A percentile compares a stretch with the other conserved stretches of the same genome.
Evolutionary conservation across 1,140 invertebrate genomes (phyloP).

Genomic region (Tetragonula clypearis): DNA sequence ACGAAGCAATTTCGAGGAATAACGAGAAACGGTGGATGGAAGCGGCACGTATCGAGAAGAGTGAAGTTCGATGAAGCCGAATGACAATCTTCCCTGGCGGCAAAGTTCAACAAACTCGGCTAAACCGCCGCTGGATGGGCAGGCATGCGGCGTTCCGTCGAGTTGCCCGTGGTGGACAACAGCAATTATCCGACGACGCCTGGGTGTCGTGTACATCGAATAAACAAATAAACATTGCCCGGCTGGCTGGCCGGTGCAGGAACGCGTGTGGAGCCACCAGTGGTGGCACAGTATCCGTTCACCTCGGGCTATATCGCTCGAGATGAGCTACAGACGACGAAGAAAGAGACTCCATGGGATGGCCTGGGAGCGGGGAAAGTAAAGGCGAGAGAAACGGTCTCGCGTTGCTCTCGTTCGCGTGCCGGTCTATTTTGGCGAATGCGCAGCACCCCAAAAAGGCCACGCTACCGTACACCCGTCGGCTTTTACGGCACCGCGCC

Average conservation of each 20-base stretch:
- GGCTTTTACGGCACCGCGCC: constrained; percentile 65
- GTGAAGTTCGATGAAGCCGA: not conserved
- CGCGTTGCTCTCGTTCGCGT: constrained; percentile 66
- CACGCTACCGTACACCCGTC: constrained; percentile 34
- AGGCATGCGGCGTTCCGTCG: constrained; percentile 23
- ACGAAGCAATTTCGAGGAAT: not conserved
- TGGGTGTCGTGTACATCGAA: constrained; percentile 32
- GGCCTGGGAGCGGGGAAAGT: not conserved
- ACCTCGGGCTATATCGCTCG: constrained; percentile 36
- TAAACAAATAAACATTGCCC: constrained; percentile 64
- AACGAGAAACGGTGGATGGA: not conserved
- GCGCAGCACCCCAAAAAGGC: constrained; percentile 71
- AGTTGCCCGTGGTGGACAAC: constrained; percentile 34
- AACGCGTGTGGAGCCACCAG: constrained; percentile 32
- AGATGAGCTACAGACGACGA: not conserved
- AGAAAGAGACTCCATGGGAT: not conserved
- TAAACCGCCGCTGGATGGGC: not conserved
- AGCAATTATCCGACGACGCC: constrained; percentile 48
- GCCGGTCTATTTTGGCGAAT: constrained; percentile 70
- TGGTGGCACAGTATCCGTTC: constrained; percentile 28
- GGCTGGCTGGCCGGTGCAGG: constrained; percentile 20
- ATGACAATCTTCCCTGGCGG: constrained; percentile 14
- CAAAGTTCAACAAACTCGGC: constrained; percentile 44
- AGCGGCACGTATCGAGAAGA: not conserved
- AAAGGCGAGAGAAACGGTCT: constrained; percentile 17